Conservation (phyloP, 2,888 invertebrate species). For the Xestobium rufovillosum region DNA sequence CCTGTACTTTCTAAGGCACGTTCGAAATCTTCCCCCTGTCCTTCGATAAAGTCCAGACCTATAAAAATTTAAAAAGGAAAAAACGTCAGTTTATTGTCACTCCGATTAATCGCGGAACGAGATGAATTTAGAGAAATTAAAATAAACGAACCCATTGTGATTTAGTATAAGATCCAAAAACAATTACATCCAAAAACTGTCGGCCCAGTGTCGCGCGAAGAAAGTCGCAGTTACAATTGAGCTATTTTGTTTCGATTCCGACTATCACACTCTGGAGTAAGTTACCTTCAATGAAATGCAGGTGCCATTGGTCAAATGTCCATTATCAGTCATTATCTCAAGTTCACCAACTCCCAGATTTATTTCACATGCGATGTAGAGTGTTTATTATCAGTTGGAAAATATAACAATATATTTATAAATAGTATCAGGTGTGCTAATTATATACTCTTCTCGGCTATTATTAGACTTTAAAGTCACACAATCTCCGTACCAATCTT, state of each 20-base stretch:
- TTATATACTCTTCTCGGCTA: no score
- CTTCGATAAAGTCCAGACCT: conserved; percentile 67
- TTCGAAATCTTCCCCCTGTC: conserved; percentile 66
- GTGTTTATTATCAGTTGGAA: no score
- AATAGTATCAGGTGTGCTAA: no score
- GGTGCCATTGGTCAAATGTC: conserved; percentile 33
- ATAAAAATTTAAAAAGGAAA: conserved; percentile 33
- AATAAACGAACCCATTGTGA: conserved; percentile 30
- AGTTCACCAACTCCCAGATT: conserved; percentile 32
- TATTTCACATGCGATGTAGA: no score
- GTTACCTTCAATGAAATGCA: conserved; percentile 32
- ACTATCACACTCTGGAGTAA: conserved; percentile 32
- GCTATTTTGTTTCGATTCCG: conserved; percentile 29
- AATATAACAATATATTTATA: no score
- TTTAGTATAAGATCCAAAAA: neutral
- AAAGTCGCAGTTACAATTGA: conserved; percentile 27
- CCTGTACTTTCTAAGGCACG: conserved; percentile 64
- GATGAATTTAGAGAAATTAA: conserved; percentile 4
- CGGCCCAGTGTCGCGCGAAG: conserved; percentile 23
- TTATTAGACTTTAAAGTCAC: no score
- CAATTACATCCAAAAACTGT: neutral
- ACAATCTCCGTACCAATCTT: no score
- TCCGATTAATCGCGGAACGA: conserved; percentile 4
- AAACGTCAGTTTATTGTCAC: neutral
- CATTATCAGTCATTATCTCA: conserved; percentile 36